A percentile compares a stretch with the other conserved stretches of the same genome.
phyloP scores from a whole-genome alignment of 1,140 invertebrate species.

The Choristoneura fumiferana region DNA sequence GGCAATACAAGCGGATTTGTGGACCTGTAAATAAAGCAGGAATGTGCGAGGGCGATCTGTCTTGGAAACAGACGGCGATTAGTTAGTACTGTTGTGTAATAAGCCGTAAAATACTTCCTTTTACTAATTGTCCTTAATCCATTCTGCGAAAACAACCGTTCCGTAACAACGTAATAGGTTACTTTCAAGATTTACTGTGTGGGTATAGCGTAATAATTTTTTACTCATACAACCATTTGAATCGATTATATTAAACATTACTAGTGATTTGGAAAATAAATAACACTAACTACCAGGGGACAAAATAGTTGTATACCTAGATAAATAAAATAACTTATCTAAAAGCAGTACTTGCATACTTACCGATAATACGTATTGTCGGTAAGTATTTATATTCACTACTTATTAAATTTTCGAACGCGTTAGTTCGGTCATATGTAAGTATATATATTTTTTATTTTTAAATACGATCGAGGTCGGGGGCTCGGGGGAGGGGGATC shows the following conservation, averaged over 20 bases:
- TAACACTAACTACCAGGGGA: no score
- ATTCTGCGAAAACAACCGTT: conserved; percentile 18
- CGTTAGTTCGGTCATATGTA: no score
- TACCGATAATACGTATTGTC: no score
- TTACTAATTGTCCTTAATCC: conserved; percentile 48
- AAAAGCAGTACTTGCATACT: no score
- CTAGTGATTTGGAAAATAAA: no score
- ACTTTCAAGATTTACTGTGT: not conserved
- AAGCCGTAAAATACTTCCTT: conserved; percentile 37
- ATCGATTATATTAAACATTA: not conserved
- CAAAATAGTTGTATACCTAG: no score
- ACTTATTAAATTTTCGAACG: no score
- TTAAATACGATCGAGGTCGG: not conserved
- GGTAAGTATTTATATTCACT: no score
- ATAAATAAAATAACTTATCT: no score
- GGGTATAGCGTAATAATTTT: not conserved
- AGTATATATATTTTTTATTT: no score
- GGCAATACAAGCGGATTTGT: conserved; percentile 43
- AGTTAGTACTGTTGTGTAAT: conserved; percentile 35
- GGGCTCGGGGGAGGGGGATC: not conserved
- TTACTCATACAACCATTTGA: not conserved
- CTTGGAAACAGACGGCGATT: conserved; percentile 32
- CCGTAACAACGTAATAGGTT: not conserved
- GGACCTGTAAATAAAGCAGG: conserved; percentile 42
- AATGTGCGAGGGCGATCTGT: conserved; percentile 52